phyloP scores from a whole-genome alignment of 2,888 invertebrate species.

The Stenodema calcarata region DNA sequence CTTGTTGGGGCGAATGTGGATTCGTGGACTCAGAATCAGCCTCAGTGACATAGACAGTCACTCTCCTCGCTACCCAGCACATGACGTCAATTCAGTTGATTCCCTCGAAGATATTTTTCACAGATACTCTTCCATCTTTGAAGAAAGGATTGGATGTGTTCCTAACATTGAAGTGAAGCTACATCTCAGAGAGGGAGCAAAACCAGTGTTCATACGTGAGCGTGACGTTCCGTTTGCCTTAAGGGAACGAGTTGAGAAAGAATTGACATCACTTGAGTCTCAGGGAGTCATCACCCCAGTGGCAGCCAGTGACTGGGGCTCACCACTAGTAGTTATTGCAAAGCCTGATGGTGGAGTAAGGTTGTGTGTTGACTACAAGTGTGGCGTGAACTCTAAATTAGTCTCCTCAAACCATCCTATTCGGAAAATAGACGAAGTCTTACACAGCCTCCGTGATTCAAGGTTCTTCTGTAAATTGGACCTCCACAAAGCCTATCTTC shows the following conservation, averaged over 20 bases:
- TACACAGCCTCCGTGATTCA: constrained; percentile 34
- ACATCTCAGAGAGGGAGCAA: constrained; percentile 39
- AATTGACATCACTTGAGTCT: constrained; percentile 22
- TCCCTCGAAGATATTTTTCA: constrained; percentile 27
- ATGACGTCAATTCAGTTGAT: neutral
- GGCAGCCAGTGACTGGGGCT: constrained; percentile 46
- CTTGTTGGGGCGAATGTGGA: constrained; percentile 40
- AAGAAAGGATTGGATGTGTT: constrained; percentile 40
- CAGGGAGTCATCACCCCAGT: constrained; percentile 37
- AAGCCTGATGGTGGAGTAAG: constrained; percentile 39
- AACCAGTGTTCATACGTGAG: constrained; percentile 39
- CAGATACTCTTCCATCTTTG: constrained; percentile 14
- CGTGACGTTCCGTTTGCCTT: constrained; percentile 42
- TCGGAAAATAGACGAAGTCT: constrained; percentile 50
- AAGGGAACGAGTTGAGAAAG: constrained; percentile 29
- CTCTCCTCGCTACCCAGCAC: neutral
- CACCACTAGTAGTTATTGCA: constrained; percentile 33
- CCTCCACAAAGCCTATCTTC: constrained; percentile 38
- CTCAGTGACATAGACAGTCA: constrained; percentile 21
- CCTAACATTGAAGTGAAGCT: constrained; percentile 41
- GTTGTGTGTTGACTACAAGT: constrained; percentile 33
- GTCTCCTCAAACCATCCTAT: constrained; percentile 55
- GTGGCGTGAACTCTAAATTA: constrained; percentile 49
- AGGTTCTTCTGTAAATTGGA: constrained; percentile 39
- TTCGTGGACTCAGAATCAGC: constrained; percentile 31